Percentiles rank a stretch among this genome's conserved stretches.
Evolutionary conservation across 2,113 vertebrate species (phyloP).

Genomic region (Syngnathus typhle): DNA sequence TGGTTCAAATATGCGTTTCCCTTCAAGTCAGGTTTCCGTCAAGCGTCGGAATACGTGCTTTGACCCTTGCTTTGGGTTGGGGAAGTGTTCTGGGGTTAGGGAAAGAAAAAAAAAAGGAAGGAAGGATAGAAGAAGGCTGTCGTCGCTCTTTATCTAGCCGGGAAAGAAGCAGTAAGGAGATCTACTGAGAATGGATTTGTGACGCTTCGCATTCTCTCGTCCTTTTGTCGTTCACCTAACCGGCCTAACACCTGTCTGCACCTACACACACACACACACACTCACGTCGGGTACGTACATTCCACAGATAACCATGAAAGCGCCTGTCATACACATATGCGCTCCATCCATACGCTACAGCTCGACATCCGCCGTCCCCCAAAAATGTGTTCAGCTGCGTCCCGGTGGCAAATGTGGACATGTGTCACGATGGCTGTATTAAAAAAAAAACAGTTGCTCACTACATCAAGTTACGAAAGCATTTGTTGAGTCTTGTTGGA

Average conservation of each 20-base stretch:
- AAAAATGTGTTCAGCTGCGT: constrained; percentile 39
- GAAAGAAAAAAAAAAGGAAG: constrained; percentile 34
- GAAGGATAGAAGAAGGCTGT: constrained; percentile 25
- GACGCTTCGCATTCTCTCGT: constrained; percentile 18
- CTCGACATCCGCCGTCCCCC: background rate
- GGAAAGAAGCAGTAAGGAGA: constrained; percentile 36
- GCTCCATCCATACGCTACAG: background rate
- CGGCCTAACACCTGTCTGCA: constrained; percentile 1
- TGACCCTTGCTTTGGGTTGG: background rate
- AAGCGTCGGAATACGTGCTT: background rate
- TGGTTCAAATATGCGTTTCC: constrained; percentile 25
- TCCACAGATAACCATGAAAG: constrained; percentile 35
- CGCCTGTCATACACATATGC: constrained; percentile 6
- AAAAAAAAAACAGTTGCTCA: background rate
- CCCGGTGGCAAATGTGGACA: constrained; percentile 1
- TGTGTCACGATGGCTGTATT: background rate
- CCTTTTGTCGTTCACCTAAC: background rate
- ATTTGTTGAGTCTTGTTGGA: background rate
- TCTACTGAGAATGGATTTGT: constrained; percentile 29
- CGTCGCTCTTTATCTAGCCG: constrained; percentile 30
- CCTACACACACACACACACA: constrained; percentile 15
- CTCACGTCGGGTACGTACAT: constrained; percentile 28
- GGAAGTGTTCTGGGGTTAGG: constrained; percentile 10
- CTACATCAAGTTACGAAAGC: background rate
- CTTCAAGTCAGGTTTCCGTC: constrained; percentile 10